Evolutionary conservation across 2,113 vertebrate species (phyloP).

Genomic region (Phrynosoma platyrhinos): DNA sequence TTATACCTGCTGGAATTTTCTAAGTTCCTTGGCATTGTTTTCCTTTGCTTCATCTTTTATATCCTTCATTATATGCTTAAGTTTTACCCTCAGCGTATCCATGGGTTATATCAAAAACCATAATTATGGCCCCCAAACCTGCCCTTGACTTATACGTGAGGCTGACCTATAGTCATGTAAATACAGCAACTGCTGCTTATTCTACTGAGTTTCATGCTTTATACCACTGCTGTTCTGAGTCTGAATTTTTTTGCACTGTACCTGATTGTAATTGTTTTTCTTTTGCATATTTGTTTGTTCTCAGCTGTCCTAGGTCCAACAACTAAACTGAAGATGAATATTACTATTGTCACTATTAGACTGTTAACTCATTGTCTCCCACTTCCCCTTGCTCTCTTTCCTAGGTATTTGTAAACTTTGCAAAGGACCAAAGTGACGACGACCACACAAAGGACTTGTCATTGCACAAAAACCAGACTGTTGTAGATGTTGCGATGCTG

Average conservation of each 20-base stretch:
- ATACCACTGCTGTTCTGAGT: neutral
- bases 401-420: slow-evolving; percentile 99
- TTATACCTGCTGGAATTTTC: no score
- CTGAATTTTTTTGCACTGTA: neutral
- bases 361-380: neutral
- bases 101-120: no score
- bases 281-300: neutral
- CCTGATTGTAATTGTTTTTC: neutral
- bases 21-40: no score
- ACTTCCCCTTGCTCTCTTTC: no score
- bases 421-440: slow-evolving; percentile 98
- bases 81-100: no score
- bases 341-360: neutral
- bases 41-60: no score
- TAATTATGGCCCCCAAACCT: no score
- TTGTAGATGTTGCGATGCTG: slow-evolving; percentile 81
- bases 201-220: neutral
- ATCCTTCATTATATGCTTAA: no score
- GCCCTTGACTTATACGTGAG: no score
- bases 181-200: no score
- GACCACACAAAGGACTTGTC: slow-evolving; percentile 93
- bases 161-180: no score
- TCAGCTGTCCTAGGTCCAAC: no score
- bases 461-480: slow-evolving; percentile 86
- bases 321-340: neutral